Percentiles rank a stretch among this genome's conserved stretches.
phyloP scores from a whole-genome alignment of 1,140 invertebrate species.

The Pentalonia nigronervosa region DNA sequence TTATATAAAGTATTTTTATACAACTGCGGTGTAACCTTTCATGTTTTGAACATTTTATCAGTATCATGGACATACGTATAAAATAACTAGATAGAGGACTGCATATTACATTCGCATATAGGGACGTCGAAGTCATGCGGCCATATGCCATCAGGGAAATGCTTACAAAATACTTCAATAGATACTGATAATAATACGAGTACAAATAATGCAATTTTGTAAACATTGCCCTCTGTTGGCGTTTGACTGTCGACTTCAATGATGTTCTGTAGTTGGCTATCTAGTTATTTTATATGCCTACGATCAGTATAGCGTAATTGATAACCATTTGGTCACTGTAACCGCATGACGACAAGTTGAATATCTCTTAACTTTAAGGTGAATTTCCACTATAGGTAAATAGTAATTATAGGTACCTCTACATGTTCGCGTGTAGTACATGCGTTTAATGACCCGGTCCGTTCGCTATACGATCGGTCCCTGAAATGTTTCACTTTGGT shows the following conservation, averaged over 20 bases:
- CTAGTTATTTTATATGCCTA: no score
- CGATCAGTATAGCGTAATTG: not conserved
- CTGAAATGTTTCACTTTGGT: not conserved
- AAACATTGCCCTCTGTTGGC: no score
- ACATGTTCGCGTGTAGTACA: not conserved
- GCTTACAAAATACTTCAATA: no score
- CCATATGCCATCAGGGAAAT: no score
- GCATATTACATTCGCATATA: no score
- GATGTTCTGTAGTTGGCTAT: no score
- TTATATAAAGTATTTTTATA: no score
- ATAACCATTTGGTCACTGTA: not conserved
- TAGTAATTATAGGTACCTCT: not conserved
- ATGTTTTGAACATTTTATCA: not conserved
- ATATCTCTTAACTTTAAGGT: not conserved
- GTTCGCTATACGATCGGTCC: not conserved
- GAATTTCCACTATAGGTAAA: not conserved
- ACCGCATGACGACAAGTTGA: not conserved
- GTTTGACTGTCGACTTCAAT: no score
- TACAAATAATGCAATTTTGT: no score
- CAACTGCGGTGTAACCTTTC: not conserved
- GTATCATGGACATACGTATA: not conserved
- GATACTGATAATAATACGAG: no score
- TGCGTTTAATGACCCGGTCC: not conserved
- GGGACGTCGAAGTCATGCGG: no score
- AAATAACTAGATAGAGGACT: no score